phyloP scores from a whole-genome alignment of 2,113 vertebrate species.

The Oryzias woworae region DNA sequence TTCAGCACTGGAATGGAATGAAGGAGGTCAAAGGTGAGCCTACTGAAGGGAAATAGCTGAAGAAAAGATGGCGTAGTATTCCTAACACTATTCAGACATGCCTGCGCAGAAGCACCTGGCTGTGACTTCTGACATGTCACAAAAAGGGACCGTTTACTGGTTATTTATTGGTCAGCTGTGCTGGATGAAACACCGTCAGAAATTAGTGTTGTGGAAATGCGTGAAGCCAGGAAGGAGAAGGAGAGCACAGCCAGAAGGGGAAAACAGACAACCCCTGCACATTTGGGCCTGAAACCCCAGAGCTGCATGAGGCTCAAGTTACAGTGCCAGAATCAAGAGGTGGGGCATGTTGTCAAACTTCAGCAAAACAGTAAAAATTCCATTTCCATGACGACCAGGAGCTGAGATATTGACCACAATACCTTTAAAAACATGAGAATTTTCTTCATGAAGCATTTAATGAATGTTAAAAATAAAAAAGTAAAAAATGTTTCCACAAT shows the following conservation, averaged over 20 bases:
- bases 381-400: slow-evolving; percentile 38
- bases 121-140: slow-evolving; percentile 1
- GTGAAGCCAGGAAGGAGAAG: slow-evolving; percentile 50
- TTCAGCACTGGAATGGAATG: slow-evolving; percentile 66
- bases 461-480: neutral
- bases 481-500: neutral
- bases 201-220: slow-evolving; percentile 45
- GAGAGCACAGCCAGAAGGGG: slow-evolving; percentile 52
- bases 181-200: slow-evolving; percentile 31
- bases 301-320: slow-evolving; percentile 72
- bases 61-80: slow-evolving; percentile 25
- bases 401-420: slow-evolving; percentile 26
- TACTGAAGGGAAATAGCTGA: slow-evolving; percentile 47
- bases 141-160: slow-evolving; percentile 22
- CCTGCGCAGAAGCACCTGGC: neutral
- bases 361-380: slow-evolving; percentile 53
- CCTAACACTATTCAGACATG: neutral
- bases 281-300: slow-evolving; percentile 77
- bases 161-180: slow-evolving; percentile 31
- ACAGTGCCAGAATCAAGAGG: slow-evolving; percentile 69
- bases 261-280: slow-evolving; percentile 80
- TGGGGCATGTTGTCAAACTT: slow-evolving; percentile 66
- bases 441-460: neutral
- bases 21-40: slow-evolving; percentile 69
- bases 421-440: neutral